phyloP scores from a whole-genome alignment of 2,888 invertebrate genomes.

The Chaetogeoica ovagalla region DNA sequence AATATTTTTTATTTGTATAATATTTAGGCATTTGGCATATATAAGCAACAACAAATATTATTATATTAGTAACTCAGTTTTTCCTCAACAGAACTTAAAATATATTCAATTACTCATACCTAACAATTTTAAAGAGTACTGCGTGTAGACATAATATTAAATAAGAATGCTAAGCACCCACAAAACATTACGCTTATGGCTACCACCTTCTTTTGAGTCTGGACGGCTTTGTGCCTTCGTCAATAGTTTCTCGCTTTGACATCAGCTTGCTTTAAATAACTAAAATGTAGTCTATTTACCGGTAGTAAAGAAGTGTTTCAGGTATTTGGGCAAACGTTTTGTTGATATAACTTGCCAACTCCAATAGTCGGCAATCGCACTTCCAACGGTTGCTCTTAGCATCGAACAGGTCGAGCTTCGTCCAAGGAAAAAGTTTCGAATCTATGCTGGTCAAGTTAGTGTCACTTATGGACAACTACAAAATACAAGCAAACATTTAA shows the following conservation, averaged over 20 bases:
- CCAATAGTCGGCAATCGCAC: conserved; percentile 67
- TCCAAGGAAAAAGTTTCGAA: conserved; percentile 51
- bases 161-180: too few species aligned
- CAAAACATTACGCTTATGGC: too few species aligned
- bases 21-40: too few species aligned
- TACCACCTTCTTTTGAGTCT: too few species aligned
- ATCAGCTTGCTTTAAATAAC: too few species aligned
- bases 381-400: conserved; percentile 68
- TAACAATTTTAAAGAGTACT: too few species aligned
- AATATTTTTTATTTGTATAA: too few species aligned
- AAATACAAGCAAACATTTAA: not conserved
- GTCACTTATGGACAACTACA: conserved; percentile 40
- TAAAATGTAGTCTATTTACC: conserved; percentile 2
- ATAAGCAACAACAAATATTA: too few species aligned
- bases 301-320: conserved; percentile 25
- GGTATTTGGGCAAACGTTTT: conserved; percentile 28
- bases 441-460: conserved; percentile 39
- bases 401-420: conserved; percentile 60
- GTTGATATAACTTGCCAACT: conserved; percentile 59
- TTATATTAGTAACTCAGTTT: too few species aligned
- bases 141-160: too few species aligned
- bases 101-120: too few species aligned
- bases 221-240: not conserved
- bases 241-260: not conserved
- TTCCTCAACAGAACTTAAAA: too few species aligned